These are phyloP conservation scores for Apeltes quadracus DNA, from an alignment of 2,113 vertebrate species.

Conservation along the genomic window DNA sequence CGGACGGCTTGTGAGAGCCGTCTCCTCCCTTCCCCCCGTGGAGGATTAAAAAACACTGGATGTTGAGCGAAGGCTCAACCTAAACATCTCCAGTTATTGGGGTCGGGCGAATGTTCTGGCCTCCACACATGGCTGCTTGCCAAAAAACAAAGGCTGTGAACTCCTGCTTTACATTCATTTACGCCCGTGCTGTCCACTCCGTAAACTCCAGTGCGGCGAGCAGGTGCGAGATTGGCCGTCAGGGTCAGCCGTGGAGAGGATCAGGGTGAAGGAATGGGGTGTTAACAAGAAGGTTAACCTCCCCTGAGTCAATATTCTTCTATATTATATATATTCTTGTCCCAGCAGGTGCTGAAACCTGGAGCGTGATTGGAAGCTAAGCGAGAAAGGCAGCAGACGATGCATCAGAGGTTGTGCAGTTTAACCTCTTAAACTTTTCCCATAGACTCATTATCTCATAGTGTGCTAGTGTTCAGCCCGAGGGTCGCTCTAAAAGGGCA, in stretches of 20 bases:
- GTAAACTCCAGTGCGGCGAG: conserved; percentile 12
- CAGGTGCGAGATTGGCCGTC: conserved; percentile 34
- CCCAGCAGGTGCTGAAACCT: conserved; percentile 19
- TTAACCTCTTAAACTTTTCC: conserved; percentile 6
- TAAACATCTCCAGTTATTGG: conserved; percentile 42
- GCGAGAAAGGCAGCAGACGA: not conserved
- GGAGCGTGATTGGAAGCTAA: conserved; percentile 16
- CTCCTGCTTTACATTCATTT: conserved; percentile 24
- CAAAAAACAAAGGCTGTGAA: conserved; percentile 17
- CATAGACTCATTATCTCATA: not conserved
- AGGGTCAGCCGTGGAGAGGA: conserved; percentile 3
- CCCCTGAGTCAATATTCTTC: conserved; percentile 38
- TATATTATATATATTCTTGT: conserved; percentile 34
- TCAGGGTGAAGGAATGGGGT: conserved; percentile 23
- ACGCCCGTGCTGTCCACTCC: conserved; percentile 19
- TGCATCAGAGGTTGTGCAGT: not conserved
- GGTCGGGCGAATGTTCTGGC: conserved; percentile 30
- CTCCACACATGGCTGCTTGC: not conserved
- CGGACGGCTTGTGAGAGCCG: conserved; percentile 39
- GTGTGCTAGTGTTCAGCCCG: not conserved
- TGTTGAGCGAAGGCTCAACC: conserved; percentile 20
- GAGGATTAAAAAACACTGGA: conserved; percentile 25
- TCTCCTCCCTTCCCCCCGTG: conserved; percentile 33
- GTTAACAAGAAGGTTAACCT: conserved; percentile 54
- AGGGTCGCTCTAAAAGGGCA: no score